Base-by-base conservation (phyloP, 2,113 vertebrate genomes). In the Corydoras sp. region DNA sequence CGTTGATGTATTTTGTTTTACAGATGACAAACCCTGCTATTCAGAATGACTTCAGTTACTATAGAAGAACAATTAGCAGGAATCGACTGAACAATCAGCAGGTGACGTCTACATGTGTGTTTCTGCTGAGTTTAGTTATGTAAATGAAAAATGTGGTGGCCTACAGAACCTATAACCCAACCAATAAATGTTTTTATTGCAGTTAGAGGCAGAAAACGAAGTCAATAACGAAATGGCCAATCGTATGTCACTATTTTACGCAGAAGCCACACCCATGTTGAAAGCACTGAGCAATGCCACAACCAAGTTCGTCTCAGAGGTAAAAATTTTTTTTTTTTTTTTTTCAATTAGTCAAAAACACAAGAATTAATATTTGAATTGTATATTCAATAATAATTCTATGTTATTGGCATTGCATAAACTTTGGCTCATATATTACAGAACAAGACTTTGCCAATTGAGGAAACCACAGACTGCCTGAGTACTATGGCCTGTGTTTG, bases 401-500 rank as follows among this genome's bases (percentile, higher is more conserved):
- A 9, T 4, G 43, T 62, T 49, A 43, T 13, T 54, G 56, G 48
- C 32, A 68, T 62, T 50, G 58, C 53, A 11, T 64, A 62, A n/a
- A 55, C 56, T 24, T 5, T 29, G 11, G 53, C 0, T 32, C 24
- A 8, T 68, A 35, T 13, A 18, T 65, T 75, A 58, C 88, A 96
- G 94, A 96, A 96, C 83, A 96, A 96, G 85, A 95, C 94, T 13
- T 85, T 96, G 78, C 94, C 94, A 0, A 95, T 96, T 0, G 94
- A 96, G 84, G 94, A 96, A 87, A 96, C 94, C 0, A 96, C 94
- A 24, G 94, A 96, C 86, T 96, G 94, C 76, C 88, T 96, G 81
- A 96, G 94, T 88, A 96, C 94, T 85, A 96, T 96, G 94, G 94
- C 94, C 72, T 93, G 93, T 0, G 94, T 96, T 78, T 96, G 94